These are phyloP conservation scores for Myiozetetes cayanensis DNA, from an alignment of 2,113 vertebrate genomes.

Conservation along the genomic window DNA sequence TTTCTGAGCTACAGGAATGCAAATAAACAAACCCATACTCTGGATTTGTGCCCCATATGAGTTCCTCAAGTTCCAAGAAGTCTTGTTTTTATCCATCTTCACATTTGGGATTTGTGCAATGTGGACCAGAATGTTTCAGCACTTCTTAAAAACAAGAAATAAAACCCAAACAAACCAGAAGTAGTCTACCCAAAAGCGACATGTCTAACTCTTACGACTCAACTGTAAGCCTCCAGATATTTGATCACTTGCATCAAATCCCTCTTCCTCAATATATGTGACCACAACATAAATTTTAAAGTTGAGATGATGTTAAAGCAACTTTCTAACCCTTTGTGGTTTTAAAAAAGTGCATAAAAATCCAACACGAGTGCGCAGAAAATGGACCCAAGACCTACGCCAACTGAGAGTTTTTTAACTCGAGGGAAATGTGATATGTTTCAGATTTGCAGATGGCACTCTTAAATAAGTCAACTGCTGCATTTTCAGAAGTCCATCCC, in stretches of 20 bases:
- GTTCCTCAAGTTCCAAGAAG: conserved; percentile 64
- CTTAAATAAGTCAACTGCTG: not conserved
- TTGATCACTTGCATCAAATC: conserved; percentile 30
- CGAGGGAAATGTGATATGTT: not conserved
- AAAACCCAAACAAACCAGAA: conserved; percentile 49
- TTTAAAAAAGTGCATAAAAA: not conserved
- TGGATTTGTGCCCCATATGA: conserved; percentile 22
- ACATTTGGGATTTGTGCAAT: conserved; percentile 57
- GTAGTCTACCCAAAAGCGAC: not conserved
- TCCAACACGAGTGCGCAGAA: not conserved
- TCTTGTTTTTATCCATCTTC: conserved; percentile 38
- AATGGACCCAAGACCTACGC: not conserved
- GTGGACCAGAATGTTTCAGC: conserved; percentile 48
- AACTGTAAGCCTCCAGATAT: not conserved
- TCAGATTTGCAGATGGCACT: not conserved
- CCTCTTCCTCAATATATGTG: conserved; percentile 8
- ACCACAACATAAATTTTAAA: conserved; percentile 54
- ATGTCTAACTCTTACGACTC: not conserved
- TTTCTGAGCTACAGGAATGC: conserved; percentile 38
- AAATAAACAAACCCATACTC: conserved; percentile 57
- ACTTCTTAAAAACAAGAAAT: conserved; percentile 48
- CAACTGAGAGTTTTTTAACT: not conserved
- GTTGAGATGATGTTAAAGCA: conserved; percentile 40
- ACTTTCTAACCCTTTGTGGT: conserved; percentile 46
- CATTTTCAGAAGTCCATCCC: not conserved